Conservation (phyloP, 2,113 vertebrate genomes). For the Forbesichthys agassizii region DNA sequence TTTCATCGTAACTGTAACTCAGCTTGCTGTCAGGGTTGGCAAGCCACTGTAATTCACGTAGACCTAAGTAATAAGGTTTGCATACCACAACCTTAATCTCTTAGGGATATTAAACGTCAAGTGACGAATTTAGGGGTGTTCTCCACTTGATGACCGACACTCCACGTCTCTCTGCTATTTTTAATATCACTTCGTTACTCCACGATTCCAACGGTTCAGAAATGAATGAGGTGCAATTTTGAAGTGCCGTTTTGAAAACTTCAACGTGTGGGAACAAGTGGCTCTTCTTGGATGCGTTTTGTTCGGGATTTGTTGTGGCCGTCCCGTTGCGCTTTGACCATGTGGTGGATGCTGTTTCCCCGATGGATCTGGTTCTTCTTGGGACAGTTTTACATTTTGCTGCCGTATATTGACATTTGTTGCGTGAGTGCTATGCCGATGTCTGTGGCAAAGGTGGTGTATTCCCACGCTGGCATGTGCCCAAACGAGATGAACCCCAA, state of each 20-base stretch:
- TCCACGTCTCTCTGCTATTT: conserved; percentile 10
- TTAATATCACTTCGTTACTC: background rate
- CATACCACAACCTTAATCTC: conserved; percentile 72
- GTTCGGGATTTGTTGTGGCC: conserved; percentile 8
- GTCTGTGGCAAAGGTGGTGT: conserved; percentile 85
- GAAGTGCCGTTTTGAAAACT: background rate
- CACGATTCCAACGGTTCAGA: background rate
- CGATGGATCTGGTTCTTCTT: conserved; percentile 83
- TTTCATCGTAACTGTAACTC: conserved; percentile 84
- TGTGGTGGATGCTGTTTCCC: conserved; percentile 82
- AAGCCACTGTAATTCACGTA: conserved; percentile 63
- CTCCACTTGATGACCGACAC: conserved; percentile 25
- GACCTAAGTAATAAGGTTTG: conserved; percentile 72
- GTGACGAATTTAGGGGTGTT: conserved; percentile 72
- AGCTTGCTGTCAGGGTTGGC: conserved; percentile 80
- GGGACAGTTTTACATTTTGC: conserved; percentile 72
- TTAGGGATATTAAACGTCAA: conserved; percentile 71
- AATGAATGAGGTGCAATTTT: background rate
- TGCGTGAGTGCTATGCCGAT: conserved; percentile 76
- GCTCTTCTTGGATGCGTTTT: conserved; percentile 6
- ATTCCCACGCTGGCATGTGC: conserved; percentile 95
- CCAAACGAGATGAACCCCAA: conserved; percentile 99
- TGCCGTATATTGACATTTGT: conserved; percentile 63
- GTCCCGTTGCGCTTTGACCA: conserved; percentile 63
- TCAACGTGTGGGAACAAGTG: background rate